Base-by-base conservation (phyloP, 2,888 invertebrate genomes). In the Chrysomela aeneicollis region DNA sequence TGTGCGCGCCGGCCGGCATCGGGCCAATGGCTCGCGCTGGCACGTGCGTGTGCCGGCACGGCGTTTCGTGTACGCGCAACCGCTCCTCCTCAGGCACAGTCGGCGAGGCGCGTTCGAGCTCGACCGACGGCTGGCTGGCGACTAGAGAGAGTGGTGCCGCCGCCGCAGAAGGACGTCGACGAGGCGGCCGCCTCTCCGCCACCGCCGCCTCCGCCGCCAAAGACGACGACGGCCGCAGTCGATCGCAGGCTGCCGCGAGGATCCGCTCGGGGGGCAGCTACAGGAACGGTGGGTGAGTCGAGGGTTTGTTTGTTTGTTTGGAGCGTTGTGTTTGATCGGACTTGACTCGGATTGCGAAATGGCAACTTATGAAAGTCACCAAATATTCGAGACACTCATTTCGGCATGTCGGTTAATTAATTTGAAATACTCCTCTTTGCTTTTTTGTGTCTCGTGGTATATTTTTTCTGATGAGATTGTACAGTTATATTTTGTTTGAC, bases 131-230 rank as follows among this genome's bases (percentile, higher is more conserved):
- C 26, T 2, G 32, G 10, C 4, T 6, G 10, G 32, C 2, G 10
- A 10, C 9, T 4, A 42, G 42, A 42, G 42, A 42, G 42, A 42
- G 42, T 42, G 42, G 42, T 42, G 42, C 42, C 42, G 42, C 42
- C 42, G 42, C 42, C 42, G 42, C 42, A 42, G 42, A n/a, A 42
- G 42, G 42, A 42, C 42, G 4, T 6, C 26, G 79, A 78, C 80
- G 81, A 80, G 81, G 81, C 79, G 82, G 82, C 78, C 79, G 82
- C 78, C 78, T 78, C 77, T 77, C 77, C 73, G 76, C 78, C n/a
- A n/a, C 73, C 73, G 75, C 77, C 79, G 73, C 76, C 78, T 72
- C 77, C 76, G 2, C 42, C 42, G 12, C 35, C 12, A 9, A 35
- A 12, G 26, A 26, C 12, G 35, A 2, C 26, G 6, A 76, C 77